Percentiles rank a stretch among this genome's conserved stretches.
Conservation (phyloP, 1,140 invertebrate genomes). For the Delia radicum region DNA sequence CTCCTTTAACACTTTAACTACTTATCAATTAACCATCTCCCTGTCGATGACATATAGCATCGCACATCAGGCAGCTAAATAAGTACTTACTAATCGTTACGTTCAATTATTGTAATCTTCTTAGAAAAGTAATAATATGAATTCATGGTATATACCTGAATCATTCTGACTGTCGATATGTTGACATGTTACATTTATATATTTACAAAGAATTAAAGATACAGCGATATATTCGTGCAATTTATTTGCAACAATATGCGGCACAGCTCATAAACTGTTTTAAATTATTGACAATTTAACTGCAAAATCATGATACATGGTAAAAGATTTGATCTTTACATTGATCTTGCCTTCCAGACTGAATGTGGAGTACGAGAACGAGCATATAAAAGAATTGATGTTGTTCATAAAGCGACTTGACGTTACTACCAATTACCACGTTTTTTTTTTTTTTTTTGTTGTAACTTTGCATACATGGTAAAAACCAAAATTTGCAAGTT, state of each 20-base stretch:
- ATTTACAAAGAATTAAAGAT: not conserved
- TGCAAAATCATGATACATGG: not conserved
- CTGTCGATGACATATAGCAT: not conserved
- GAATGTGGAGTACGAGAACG: not conserved
- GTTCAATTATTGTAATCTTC: conserved; percentile 19
- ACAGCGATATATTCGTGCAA: not conserved
- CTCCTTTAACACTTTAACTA: not conserved
- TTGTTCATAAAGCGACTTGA: no score
- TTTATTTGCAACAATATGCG: not conserved
- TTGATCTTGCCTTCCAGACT: not conserved
- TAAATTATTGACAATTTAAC: conserved; percentile 21
- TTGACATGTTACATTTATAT: not conserved
- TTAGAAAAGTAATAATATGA: not conserved
- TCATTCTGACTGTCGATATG: not conserved
- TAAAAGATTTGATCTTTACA: conserved; percentile 10
- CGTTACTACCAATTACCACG: no score
- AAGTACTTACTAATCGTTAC: conserved; percentile 17
- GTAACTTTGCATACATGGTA: no score
- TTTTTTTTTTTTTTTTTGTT: no score
- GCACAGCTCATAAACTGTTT: conserved; percentile 6
- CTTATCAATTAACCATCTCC: not conserved
- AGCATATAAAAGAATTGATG: no score
- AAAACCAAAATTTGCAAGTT: no score
- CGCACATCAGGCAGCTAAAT: not conserved
- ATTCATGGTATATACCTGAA: not conserved